Conservation (phyloP, 2,797 vertebrate genomes). For the Knipowitschia caucasica region DNA sequence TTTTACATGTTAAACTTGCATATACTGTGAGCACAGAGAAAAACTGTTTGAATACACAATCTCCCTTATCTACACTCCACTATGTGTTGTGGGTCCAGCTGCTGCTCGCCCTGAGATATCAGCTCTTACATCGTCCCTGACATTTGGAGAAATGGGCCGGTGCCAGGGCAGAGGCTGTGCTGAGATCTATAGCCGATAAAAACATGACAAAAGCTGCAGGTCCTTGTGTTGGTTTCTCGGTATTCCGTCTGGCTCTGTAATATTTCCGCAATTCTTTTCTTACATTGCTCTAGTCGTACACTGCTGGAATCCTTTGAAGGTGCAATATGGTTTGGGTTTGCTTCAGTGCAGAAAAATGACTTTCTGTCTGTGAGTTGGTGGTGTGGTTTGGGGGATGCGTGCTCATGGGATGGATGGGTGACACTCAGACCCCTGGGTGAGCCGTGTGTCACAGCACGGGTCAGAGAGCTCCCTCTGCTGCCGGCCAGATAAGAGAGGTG, state of each 20-base stretch:
- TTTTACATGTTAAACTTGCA: slow-evolving; percentile 7
- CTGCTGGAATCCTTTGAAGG: slow-evolving; percentile 10
- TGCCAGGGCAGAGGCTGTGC: slow-evolving; percentile 54
- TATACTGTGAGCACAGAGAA: slow-evolving; percentile 6
- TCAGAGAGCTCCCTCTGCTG: slow-evolving; percentile 74
- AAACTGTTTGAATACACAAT: slow-evolving; percentile 29
- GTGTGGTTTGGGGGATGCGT: neutral
- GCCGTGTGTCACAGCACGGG: slow-evolving; percentile 75
- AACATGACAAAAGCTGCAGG: slow-evolving; percentile 49
- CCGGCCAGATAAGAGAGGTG: slow-evolving; percentile 80
- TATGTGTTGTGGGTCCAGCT: slow-evolving; percentile 36
- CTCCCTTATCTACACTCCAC: slow-evolving; percentile 50
- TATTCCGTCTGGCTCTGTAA: slow-evolving; percentile 16
- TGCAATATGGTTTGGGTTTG: slow-evolving; percentile 26
- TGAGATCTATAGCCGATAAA: slow-evolving; percentile 64
- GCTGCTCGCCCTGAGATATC: slow-evolving; percentile 48
- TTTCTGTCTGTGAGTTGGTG: slow-evolving; percentile 12
- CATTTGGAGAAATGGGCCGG: slow-evolving; percentile 72
- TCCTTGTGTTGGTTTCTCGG: slow-evolving; percentile 23
- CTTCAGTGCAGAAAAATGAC: slow-evolving; percentile 16
- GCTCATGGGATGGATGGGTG: slow-evolving; percentile 18
- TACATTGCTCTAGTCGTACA: slow-evolving; percentile 17
- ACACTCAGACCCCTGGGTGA: slow-evolving; percentile 43
- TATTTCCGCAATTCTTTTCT: slow-evolving; percentile 13
- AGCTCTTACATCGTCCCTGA: slow-evolving; percentile 63